Base-by-base conservation (phyloP, 2,888 invertebrate species). In the Rhagium mordax region DNA sequence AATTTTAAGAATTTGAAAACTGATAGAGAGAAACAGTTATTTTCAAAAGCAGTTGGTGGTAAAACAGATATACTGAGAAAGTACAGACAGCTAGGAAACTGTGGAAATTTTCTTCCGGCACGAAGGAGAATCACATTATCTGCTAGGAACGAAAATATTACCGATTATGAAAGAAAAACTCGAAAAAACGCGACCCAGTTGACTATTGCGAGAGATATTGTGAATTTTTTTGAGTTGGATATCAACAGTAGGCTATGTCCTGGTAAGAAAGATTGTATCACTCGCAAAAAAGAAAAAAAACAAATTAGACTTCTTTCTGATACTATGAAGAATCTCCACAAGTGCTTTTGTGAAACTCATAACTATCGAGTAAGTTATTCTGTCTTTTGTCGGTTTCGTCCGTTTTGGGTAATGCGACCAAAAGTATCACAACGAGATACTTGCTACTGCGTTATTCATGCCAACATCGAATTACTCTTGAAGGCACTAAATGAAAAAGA, bases 181-280 rank as follows among this genome's bases (percentile, higher is more conserved):
- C 6, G 1, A 20, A 20, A 47, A 3, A 3, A 18, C 62, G 48
- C 48, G 21, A 64, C 62, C 49, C 10, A 64, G 24, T 16, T 64
- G 4, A 49, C 20, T 16, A 16, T n/a, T 21, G 15, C 49, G 27
- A 64, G 48, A 24, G 13, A 64, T 47, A 27, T 64, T 10, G 21
- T 8, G 48, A 10, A 15, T 18, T 71, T 66, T 65, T 68, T 61
- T n/a, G 72, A 72, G 18, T 62, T 47, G n/a, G 59, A 68, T 24
- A 57, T 68, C 61, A 62, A 51, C 21, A 68, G 68, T 24, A 62
- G 68, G 27, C 27, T 72, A 10, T 47, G 47, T 10, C 18, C 72
- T 15, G 72, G 72, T 6, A 72, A 72, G 47, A 68, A 68, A 57
- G 53, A 53, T 2, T 64, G 62, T 3, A 62, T 72, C 29, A 72